Percentiles rank a stretch among this genome's conserved stretches.
Conservation (phyloP, 2,888 invertebrate species). For the Macrophya annulata region DNA sequence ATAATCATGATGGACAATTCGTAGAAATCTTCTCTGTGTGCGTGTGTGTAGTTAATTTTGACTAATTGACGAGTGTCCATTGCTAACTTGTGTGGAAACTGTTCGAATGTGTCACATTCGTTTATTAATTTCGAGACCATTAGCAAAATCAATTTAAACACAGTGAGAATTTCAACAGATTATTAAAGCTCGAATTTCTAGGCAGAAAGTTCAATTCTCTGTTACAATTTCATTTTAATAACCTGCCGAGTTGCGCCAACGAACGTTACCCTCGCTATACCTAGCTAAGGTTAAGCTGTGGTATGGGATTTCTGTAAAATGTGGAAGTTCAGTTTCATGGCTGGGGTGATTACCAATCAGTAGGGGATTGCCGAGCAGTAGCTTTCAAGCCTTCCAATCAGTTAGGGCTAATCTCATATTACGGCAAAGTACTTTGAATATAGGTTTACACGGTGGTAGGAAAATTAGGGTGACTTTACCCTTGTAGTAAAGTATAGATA, state of each 20-base stretch:
- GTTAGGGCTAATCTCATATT: slow-evolving; percentile 36
- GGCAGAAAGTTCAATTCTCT: slow-evolving; percentile 22
- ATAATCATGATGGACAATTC: no score
- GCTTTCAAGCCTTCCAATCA: slow-evolving; percentile 21
- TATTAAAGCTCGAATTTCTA: slow-evolving; percentile 6
- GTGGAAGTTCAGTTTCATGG: slow-evolving; percentile 20
- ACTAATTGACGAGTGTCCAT: neutral
- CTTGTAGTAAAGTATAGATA: neutral
- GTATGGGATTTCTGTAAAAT: slow-evolving; percentile 13
- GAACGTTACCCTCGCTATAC: neutral
- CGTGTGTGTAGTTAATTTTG: neutral
- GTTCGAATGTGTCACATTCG: neutral
- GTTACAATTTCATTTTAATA: slow-evolving; percentile 25
- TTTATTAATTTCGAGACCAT: slow-evolving; percentile 9
- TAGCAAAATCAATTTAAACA: neutral
- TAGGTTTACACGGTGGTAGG: neutral
- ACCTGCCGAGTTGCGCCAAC: neutral
- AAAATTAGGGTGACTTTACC: neutral
- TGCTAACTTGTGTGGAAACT: neutral
- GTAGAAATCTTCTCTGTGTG: neutral
- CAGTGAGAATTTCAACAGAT: slow-evolving; percentile 5
- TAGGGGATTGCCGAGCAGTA: slow-evolving; percentile 21
- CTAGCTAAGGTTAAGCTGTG: slow-evolving; percentile 7
- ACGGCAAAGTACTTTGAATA: neutral
- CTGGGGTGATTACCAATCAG: slow-evolving; percentile 39